Evolutionary conservation across 37 sponge, comb jelly and placozoan genomes (phyloP), one percentile per base, ranked within the genome.

Genomic region (Cliona cf. orientalis): DNA sequence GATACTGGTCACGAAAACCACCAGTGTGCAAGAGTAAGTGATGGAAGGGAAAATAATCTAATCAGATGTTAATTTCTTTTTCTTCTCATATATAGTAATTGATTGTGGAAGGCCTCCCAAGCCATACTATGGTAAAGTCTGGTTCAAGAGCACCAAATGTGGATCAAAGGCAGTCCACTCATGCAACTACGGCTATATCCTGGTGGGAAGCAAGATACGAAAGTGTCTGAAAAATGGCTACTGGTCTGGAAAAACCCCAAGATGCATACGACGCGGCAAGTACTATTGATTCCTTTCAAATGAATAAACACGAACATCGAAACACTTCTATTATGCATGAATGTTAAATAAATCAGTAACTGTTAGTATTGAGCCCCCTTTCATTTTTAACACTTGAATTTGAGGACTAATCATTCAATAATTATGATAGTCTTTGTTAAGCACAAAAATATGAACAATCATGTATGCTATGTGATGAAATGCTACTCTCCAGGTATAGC

Each of bases 11-110:
- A 81, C 86, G 80, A 35, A 34, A 2, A 22, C 46, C 29, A 49
- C 83, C 89, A 31, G 45, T 63, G 2, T 89, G 89, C 44, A 40
- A 69, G 53, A 55, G 89, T 89, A 64, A 75, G 81, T 64, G 1
- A 23, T 29, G n/a, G n/a, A n/a, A n/a, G n/a, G n/a, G n/a, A n/a
- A n/a, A n/a, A 49, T 49, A 9, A 49, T 19, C 14, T 49, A 49
- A 49, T 14, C 53, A 49, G 14, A 9, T 19, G 14, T 49, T 49
- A 49, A 49, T 49, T 49, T 49, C 14, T 49, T 49, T 9, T 49
- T 19, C 53, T 49, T 49, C 14, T 19, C 14, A 14, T 49, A 14
- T 49, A 9, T 49, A 49, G 53, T 49, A 14, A 49, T 49, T n/a
- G 17, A 28, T 38, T 69, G 71, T 26, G 28, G 28, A 23, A 41